Percentiles rank a stretch among this genome's conserved stretches.
phyloP scores from a whole-genome alignment of 1,140 invertebrate species.

The Atta cephalotes region DNA sequence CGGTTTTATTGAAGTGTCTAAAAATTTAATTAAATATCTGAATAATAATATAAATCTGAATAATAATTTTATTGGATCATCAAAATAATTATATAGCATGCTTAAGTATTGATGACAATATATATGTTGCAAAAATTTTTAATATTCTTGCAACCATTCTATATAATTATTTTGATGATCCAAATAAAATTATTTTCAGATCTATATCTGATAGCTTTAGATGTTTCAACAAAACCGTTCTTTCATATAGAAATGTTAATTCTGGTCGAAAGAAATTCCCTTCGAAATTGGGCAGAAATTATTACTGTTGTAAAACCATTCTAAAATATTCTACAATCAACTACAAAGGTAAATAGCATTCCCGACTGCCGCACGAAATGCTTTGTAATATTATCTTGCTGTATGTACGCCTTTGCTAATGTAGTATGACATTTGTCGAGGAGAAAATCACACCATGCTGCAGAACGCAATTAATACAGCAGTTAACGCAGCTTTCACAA shows the following conservation, averaged over 20 bases:
- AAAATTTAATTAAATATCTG: no score
- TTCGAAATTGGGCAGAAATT: neutral
- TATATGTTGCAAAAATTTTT: no score
- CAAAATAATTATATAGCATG: no score
- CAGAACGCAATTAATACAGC: conserved; percentile 27
- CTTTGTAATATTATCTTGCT: conserved; percentile 16
- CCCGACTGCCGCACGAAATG: neutral
- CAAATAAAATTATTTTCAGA: no score
- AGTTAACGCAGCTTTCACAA: conserved; percentile 52
- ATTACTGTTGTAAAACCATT: neutral
- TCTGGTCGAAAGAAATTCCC: neutral
- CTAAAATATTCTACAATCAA: neutral
- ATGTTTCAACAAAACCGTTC: no score
- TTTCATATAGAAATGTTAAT: neutral
- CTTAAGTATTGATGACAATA: no score
- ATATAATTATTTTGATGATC: no score
- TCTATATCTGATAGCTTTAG: no score
- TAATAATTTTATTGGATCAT: no score
- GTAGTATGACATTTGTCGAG: conserved; percentile 13
- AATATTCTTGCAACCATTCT: no score
- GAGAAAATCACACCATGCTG: conserved; percentile 23
- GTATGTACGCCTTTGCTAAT: neutral
- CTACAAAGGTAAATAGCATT: neutral
- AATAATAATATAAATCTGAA: no score
- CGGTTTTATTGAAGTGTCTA: no score